These are phyloP conservation scores for Crioceris asparagi DNA, from an alignment of 2,888 invertebrate species.

Conservation along the genomic window DNA sequence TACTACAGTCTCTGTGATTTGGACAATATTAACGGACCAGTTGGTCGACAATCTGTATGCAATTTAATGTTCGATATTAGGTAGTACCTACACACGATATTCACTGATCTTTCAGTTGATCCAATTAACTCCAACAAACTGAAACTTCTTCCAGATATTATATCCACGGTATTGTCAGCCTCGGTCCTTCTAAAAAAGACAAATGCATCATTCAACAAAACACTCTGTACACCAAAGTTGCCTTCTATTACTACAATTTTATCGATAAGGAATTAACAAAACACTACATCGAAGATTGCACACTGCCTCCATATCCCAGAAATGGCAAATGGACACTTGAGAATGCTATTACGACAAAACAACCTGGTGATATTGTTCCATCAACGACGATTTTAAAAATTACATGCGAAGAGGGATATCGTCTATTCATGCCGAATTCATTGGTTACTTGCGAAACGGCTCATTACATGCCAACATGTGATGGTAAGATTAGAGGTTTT, in stretches of 20 bases:
- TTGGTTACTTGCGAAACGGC: slow-evolving; percentile 8
- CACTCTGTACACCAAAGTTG: slow-evolving; percentile 14
- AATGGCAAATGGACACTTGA: slow-evolving; percentile 12
- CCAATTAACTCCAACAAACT: neutral
- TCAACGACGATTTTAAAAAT: slow-evolving; percentile 10
- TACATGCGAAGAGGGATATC: slow-evolving; percentile 12
- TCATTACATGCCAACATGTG: slow-evolving; percentile 11
- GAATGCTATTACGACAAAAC: slow-evolving; percentile 6
- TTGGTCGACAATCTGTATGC: too few relatives aligned
- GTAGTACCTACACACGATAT: too few relatives aligned
- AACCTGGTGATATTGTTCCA: slow-evolving; percentile 11
- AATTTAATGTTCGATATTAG: too few relatives aligned
- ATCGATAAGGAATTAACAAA: slow-evolving; percentile 11
- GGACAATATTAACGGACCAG: too few relatives aligned
- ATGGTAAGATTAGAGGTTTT: too few relatives aligned
- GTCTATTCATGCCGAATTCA: slow-evolving; percentile 4
- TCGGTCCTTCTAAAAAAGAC: slow-evolving; percentile 11
- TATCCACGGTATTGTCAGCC: slow-evolving; percentile 16
- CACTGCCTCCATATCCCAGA: slow-evolving; percentile 13
- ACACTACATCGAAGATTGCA: slow-evolving; percentile 14
- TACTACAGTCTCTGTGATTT: too few relatives aligned
- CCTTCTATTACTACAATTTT: slow-evolving; percentile 14
- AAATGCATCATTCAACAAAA: slow-evolving; percentile 15
- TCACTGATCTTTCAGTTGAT: too few relatives aligned
- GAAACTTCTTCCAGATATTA: slow-evolving; percentile 10